Base-by-base conservation (phyloP, 2,113 vertebrate species). In the Pithys albifrons region DNA sequence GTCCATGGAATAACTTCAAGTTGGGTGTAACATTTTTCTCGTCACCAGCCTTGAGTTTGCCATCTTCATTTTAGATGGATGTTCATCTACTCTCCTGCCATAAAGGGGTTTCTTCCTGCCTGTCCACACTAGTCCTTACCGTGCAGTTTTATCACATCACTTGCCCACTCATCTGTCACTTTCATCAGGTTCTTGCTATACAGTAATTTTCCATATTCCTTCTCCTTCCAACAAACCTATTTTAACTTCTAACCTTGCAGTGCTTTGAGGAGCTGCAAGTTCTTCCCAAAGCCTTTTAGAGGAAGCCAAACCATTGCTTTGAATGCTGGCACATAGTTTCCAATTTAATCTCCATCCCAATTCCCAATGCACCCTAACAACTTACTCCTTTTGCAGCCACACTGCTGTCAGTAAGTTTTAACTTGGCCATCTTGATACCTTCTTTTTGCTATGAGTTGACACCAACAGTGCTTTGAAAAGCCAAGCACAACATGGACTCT, bases 381-480 rank as follows among this genome's bases (percentile, higher is more conserved):
- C 5, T 25, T 66, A 66, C 3, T 66, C 19, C 75, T 64, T 66
- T 33, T 52, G 17, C 35, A 88, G 31, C 33, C 20, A 52, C 11
- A 3, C 12, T 27, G 35, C 55, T 58, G 37, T 16, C 2, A 69
- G 0, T 39, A 66, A 14, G 10, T 43, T 78, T 64, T 80, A 70
- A 52, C 31, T 28, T 49, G 29, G 37, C 52, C 31, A 27, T 25
- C 28, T 41, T 0, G 0, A 58, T 27, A 61, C 3, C 6, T 18
- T 23, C 1, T 3, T 74, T 46, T 25, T 62, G 14, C 33, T 80
- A 46, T 51, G 20, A 57, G 18, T 6, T 81, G 61, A 62, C 46
- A 37, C 3, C 3, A 1, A 41, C 0, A 4, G 29, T 13, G 19
- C 45, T 87, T 70, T 74, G 51, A 81, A 89, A 93, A 55, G 16